Percentiles rank a stretch among this genome's conserved stretches.
phyloP scores from a whole-genome alignment of 2,797 vertebrate species.

The Sphenodon punctatus region DNA sequence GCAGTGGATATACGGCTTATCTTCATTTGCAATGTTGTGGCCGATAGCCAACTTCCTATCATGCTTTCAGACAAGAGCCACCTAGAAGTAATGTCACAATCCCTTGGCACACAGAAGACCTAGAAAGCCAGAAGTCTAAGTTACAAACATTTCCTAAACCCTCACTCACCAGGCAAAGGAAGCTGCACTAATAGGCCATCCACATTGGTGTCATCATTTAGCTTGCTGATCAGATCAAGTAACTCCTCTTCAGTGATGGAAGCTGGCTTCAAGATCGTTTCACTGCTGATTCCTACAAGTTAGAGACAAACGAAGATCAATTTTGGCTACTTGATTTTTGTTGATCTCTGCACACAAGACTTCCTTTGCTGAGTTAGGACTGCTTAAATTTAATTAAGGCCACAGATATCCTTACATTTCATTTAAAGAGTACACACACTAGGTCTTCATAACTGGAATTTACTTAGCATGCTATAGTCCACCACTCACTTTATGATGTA shows the following conservation, averaged over 20 bases:
- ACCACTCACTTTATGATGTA: no score
- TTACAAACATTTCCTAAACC: no score
- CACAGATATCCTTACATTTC: no score
- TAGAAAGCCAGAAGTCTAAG: no score
- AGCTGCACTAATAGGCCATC: constrained; percentile 95
- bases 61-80: not conserved
- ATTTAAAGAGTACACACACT: no score
- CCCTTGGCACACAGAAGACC: no score
- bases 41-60: not conserved
- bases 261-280: constrained; percentile 90
- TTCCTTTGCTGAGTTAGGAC: no score
- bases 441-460: no score
- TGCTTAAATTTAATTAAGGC: no score
- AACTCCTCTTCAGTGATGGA: constrained; percentile 89
- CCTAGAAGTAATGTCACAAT: not conserved
- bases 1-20: not conserved
- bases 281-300: constrained; percentile 89
- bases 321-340: rapidly evolving
- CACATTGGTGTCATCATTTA: constrained; percentile 87
- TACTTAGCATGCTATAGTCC: no score
- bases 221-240: constrained; percentile 86
- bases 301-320: rapidly evolving
- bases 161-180: constrained; percentile 89
- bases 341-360: no score
- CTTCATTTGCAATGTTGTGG: not conserved